These are phyloP conservation scores for Drosophila ohnishii DNA, from an alignment of 1,140 invertebrate genomes.

Conservation along the genomic window DNA sequence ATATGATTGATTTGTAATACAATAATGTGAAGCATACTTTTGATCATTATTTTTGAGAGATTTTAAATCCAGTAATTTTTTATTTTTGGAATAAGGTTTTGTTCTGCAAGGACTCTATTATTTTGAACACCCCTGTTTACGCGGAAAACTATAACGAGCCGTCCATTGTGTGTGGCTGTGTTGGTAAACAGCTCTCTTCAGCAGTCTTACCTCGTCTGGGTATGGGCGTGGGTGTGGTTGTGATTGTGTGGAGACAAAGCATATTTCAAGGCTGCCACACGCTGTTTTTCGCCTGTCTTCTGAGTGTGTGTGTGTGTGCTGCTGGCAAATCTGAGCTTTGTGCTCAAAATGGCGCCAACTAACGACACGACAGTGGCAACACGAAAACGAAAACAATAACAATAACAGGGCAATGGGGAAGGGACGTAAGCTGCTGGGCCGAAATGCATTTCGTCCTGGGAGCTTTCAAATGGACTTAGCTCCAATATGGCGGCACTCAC, in stretches of 20 bases:
- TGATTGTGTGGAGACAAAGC: slow-evolving; percentile 44
- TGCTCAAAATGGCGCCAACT: slow-evolving; percentile 64
- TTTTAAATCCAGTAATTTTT: neutral
- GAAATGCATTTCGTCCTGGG: slow-evolving; percentile 18
- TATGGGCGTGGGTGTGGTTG: neutral
- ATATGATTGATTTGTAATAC: too few species aligned
- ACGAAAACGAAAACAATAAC: slow-evolving; percentile 38
- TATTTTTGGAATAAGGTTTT: neutral
- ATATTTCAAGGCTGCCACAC: slow-evolving; percentile 69
- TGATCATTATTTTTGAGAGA: neutral
- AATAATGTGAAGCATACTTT: too few species aligned
- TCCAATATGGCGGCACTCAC: slow-evolving; percentile 27
- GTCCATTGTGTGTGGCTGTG: slow-evolving; percentile 16
- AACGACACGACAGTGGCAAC: slow-evolving; percentile 52
- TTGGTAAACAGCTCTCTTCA: slow-evolving; percentile 32
- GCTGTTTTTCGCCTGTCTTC: slow-evolving; percentile 19
- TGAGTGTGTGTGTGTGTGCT: slow-evolving; percentile 28
- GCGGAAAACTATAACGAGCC: slow-evolving; percentile 57
- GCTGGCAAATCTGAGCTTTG: slow-evolving; percentile 68
- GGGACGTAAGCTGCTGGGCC: slow-evolving; percentile 23
- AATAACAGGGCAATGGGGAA: slow-evolving; percentile 22
- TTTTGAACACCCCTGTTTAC: slow-evolving; percentile 9
- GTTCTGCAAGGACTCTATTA: neutral
- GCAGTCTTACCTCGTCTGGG: slow-evolving; percentile 10
- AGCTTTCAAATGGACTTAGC: slow-evolving; percentile 6